phyloP scores from a whole-genome alignment of 2,888 invertebrate genomes.

The Thereva nobilitata region DNA sequence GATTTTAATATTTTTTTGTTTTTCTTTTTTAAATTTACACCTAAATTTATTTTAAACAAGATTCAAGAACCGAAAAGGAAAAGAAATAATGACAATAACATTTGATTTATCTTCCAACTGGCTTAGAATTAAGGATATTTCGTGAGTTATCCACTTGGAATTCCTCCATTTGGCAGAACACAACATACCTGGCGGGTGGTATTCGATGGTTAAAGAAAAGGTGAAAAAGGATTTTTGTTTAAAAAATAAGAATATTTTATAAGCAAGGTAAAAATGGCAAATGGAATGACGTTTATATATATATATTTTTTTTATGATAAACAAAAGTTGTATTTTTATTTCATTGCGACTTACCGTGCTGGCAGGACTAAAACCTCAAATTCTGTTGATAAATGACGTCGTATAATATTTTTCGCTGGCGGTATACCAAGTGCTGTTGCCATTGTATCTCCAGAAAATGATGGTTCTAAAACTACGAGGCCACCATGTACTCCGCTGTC shows the following conservation, averaged over 20 bases:
- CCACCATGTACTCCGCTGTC: conserved; percentile 96
- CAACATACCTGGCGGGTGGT: conserved; percentile 68
- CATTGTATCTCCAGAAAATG: conserved; percentile 93
- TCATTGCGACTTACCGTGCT: conserved; percentile 74
- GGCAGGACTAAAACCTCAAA: conserved; percentile 88
- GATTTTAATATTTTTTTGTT: conserved; percentile 6
- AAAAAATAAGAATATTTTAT: no score
- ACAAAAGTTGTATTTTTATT: neutral
- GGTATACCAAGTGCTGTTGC: conserved; percentile 91
- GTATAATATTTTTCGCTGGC: conserved; percentile 88
- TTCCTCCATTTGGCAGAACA: conserved; percentile 84
- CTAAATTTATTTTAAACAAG: conserved; percentile 7
- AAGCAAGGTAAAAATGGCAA: conserved; percentile 6
- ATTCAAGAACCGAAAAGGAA: no score
- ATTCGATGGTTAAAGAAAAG: conserved; percentile 23
- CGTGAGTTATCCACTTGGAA: conserved; percentile 77
- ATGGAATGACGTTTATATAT: neutral
- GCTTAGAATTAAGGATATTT: conserved; percentile 62
- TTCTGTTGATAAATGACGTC: conserved; percentile 88
- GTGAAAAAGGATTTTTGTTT: conserved; percentile 4
- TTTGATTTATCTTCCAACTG: conserved; percentile 49
- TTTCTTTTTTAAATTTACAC: conserved; percentile 13
- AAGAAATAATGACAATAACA: conserved; percentile 1
- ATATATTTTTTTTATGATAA: conserved; percentile 1
- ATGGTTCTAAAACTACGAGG: conserved; percentile 88